Evolutionary conservation across 2,113 vertebrate genomes (phyloP).

Genomic region (Tapirus terrestris): DNA sequence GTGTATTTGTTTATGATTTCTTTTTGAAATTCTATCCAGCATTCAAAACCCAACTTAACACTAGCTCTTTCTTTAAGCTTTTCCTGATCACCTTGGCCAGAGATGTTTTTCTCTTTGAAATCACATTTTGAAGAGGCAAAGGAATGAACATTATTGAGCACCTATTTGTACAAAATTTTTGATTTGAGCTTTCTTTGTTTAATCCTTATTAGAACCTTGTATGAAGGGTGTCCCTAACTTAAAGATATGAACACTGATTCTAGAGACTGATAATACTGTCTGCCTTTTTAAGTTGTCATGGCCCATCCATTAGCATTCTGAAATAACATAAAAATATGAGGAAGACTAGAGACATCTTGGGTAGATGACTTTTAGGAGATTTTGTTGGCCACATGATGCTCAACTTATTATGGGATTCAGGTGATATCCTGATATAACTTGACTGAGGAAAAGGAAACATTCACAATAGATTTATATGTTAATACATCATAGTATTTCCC

Average conservation of each 20-base stretch:
- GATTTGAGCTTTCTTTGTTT: background rate
- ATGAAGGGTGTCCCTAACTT: background rate
- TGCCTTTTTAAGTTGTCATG: background rate
- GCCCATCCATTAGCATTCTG: background rate
- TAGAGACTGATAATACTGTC: background rate
- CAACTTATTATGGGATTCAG: background rate
- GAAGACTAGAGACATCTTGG: background rate
- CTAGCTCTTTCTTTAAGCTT: background rate
- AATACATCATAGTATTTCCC: background rate
- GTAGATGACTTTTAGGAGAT: background rate
- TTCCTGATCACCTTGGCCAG: background rate
- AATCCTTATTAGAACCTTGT: background rate
- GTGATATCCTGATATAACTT: background rate
- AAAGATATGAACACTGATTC: background rate
- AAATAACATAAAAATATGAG: background rate
- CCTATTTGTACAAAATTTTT: background rate
- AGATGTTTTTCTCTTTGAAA: background rate
- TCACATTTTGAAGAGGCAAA: background rate
- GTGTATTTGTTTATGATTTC: background rate
- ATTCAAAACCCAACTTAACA: background rate
- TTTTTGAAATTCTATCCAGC: background rate
- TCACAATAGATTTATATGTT: background rate
- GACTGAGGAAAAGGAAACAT: background rate
- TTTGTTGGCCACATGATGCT: background rate
- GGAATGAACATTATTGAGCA: background rate